phyloP scores from a whole-genome alignment of 2,113 vertebrate species.

The Canis aureus region DNA sequence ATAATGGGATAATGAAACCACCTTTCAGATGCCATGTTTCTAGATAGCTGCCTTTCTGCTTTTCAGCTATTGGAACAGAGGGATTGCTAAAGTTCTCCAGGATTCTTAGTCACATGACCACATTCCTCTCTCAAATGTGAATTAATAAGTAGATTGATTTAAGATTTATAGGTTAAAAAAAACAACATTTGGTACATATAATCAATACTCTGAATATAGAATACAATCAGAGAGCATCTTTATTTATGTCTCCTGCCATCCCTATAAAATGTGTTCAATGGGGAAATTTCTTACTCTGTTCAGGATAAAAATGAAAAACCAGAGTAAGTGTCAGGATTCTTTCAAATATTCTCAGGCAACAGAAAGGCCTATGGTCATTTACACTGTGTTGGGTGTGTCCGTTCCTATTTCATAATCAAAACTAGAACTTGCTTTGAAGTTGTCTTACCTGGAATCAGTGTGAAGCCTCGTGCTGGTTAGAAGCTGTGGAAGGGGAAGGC shows the following conservation, averaged over 20 bases:
- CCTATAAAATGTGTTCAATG: not conserved
- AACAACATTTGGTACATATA: not conserved
- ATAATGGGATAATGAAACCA: not conserved
- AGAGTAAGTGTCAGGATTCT: not conserved
- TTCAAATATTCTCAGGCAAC: not conserved
- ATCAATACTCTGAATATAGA: conserved; percentile 26
- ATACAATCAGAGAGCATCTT: conserved; percentile 11
- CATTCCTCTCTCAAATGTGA: not conserved
- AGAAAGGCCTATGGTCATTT: not conserved
- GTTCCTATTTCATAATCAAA: conserved; percentile 1
- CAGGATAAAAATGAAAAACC: conserved; percentile 15
- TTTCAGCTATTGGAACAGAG: not conserved
- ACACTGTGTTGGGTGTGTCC: not conserved
- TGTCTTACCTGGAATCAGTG: not conserved
- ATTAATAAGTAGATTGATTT: conserved; percentile 8
- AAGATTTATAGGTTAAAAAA: conserved; percentile 24
- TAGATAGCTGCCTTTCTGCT: not conserved
- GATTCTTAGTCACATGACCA: conserved; percentile 32
- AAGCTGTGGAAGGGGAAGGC: not conserved
- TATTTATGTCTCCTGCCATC: not conserved
- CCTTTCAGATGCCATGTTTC: not conserved
- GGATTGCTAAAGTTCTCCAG: not conserved
- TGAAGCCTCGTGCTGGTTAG: not conserved
- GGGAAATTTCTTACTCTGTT: conserved; percentile 3
- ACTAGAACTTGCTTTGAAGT: conserved; percentile 6